A percentile compares a stretch with the other conserved stretches of the same genome.
phyloP scores from a whole-genome alignment of 2,888 invertebrate genomes.

The Chouioia cunea region DNA sequence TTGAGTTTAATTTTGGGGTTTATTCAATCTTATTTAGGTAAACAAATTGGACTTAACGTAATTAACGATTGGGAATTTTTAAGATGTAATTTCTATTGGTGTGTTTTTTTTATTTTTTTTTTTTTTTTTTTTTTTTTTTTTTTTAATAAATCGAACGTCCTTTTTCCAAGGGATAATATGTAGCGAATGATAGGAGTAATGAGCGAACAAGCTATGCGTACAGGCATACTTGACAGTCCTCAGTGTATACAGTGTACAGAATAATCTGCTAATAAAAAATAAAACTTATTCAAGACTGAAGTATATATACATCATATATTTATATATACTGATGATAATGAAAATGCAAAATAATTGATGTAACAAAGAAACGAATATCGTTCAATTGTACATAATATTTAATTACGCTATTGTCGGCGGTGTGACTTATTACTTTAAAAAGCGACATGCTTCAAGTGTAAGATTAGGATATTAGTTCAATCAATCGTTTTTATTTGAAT shows the following conservation, averaged over 20 bases:
- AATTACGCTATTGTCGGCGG: slow-evolving; percentile 65
- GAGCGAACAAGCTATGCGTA: slow-evolving; percentile 15
- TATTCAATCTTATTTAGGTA: no score
- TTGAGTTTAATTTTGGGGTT: slow-evolving; percentile 32
- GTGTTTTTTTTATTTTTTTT: no score
- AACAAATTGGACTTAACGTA: slow-evolving; percentile 15
- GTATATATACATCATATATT: slow-evolving; percentile 50
- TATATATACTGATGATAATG: slow-evolving; percentile 54
- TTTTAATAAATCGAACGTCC: slow-evolving; percentile 31
- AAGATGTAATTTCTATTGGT: slow-evolving; percentile 30
- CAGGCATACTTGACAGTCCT: slow-evolving; percentile 53
- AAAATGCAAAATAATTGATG: slow-evolving; percentile 66
- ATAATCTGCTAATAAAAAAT: slow-evolving; percentile 47
- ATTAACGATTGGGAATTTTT: slow-evolving; percentile 12
- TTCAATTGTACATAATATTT: slow-evolving; percentile 67
- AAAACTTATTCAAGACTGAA: slow-evolving; percentile 67
- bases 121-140: no score
- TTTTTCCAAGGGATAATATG: slow-evolving; percentile 30
- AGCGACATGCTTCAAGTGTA: slow-evolving; percentile 41
- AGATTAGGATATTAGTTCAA: slow-evolving; percentile 44
- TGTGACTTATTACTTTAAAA: slow-evolving; percentile 61
- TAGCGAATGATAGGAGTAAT: slow-evolving; percentile 43
- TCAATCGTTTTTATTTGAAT: slow-evolving; percentile 21
- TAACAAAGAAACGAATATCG: slow-evolving; percentile 65
- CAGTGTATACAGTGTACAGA: slow-evolving; percentile 56